Conservation (phyloP, 2,113 vertebrate genomes). For the Apus apus region DNA sequence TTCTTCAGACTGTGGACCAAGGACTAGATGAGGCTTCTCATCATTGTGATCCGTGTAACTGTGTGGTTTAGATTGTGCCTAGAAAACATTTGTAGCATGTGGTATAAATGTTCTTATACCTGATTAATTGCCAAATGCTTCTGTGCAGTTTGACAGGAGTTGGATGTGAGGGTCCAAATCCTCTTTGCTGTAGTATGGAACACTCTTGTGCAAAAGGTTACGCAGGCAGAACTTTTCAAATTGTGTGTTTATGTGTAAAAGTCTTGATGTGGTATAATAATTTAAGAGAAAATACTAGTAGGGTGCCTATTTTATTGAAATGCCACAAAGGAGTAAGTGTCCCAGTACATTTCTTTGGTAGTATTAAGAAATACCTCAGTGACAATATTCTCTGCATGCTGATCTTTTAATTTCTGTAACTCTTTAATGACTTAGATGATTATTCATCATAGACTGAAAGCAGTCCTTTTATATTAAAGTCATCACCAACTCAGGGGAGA, state of each 20-base stretch:
- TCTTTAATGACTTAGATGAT: not conserved
- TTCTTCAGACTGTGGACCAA: not conserved
- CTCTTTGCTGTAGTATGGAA: not conserved
- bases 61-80: not conserved
- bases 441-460: not conserved
- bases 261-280: not conserved
- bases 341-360: not conserved
- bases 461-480: not conserved
- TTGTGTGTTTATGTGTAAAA: not conserved
- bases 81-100: not conserved
- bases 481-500: not conserved
- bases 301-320: not conserved
- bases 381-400: not conserved
- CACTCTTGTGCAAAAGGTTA: not conserved
- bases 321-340: not conserved
- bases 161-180: not conserved
- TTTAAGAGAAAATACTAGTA: not conserved
- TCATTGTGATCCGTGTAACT: not conserved
- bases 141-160: not conserved
- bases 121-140: not conserved
- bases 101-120: not conserved
- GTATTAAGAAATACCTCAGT: not conserved
- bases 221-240: not conserved
- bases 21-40: not conserved
- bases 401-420: not conserved